Conservation (phyloP, 2,113 vertebrate genomes). For the Platichthys flesus region DNA sequence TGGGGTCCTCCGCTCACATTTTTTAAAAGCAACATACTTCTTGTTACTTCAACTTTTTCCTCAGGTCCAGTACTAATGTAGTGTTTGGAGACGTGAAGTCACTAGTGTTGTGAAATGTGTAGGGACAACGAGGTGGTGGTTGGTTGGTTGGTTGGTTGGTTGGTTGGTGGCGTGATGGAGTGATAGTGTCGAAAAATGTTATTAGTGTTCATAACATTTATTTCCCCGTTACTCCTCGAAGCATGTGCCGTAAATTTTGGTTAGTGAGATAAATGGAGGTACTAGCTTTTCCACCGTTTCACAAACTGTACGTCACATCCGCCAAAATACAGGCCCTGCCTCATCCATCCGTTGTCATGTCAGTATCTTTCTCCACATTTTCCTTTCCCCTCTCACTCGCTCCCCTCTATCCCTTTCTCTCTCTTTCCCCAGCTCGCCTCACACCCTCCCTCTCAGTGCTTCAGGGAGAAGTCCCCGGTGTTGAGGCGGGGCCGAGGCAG, state of each 20-base stretch:
- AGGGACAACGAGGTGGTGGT: background rate
- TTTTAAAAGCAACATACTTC: conserved; percentile 58
- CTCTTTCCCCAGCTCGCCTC: background rate
- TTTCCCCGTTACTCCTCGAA: conserved; percentile 47
- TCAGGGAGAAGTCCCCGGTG: conserved; percentile 91
- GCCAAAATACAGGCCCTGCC: conserved; percentile 17
- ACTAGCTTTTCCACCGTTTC: conserved; percentile 49
- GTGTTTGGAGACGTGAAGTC: conserved; percentile 40
- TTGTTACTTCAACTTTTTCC: conserved; percentile 27
- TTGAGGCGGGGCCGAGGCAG: conserved; percentile 92
- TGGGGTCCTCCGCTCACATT: conserved; percentile 61
- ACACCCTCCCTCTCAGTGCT: conserved; percentile 72
- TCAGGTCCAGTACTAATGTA: conserved; percentile 34
- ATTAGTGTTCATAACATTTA: conserved; percentile 56
- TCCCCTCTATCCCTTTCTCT: conserved; percentile 5
- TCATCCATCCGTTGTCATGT: background rate
- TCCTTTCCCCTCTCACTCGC: background rate
- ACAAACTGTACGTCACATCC: conserved; percentile 25
- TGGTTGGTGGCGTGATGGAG: background rate
- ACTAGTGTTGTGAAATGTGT: conserved; percentile 27
- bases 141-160: too few species aligned
- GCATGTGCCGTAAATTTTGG: conserved; percentile 57
- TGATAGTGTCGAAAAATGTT: conserved; percentile 53
- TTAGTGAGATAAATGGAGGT: conserved; percentile 72
- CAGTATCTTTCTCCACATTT: background rate